A percentile compares a stretch with the other conserved stretches of the same genome.
Conservation (phyloP, 2,797 vertebrate genomes). For the Acestrorhynchus altus region DNA sequence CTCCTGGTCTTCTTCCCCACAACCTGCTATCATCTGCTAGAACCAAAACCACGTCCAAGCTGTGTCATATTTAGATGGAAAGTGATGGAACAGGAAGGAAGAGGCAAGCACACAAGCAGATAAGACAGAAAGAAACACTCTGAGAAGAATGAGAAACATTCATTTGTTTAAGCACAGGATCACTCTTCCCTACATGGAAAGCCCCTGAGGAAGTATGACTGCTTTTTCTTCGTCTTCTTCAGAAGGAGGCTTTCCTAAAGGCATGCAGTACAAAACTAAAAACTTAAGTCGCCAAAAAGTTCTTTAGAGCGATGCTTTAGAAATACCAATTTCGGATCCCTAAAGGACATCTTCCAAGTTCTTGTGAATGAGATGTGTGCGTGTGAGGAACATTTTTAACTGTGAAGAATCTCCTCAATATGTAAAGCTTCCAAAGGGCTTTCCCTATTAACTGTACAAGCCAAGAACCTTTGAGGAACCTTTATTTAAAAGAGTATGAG, state of each 20-base stretch:
- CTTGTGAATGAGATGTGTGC: background rate
- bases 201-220: conserved; percentile 1
- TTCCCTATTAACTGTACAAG: background rate
- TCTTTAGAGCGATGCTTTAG: background rate
- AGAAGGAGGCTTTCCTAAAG: background rate
- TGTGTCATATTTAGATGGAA: conserved; percentile 8
- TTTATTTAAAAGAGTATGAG: background rate
- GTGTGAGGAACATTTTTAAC: background rate
- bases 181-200: conserved; percentile 40
- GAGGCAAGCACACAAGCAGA: conserved; percentile 56
- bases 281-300: background rate
- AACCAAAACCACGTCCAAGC: conserved; percentile 11
- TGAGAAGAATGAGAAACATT: conserved; percentile 58
- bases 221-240: conserved; percentile 8
- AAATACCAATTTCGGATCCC: background rate
- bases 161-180: conserved; percentile 63
- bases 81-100: background rate
- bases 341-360: too few species aligned
- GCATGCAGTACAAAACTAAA: background rate
- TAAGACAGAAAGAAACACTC: conserved; percentile 75
- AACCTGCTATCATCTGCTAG: conserved; percentile 9
- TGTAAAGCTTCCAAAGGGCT: background rate
- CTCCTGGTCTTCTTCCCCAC: conserved; percentile 57
- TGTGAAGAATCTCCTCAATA: background rate
- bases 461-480: background rate